A percentile compares a stretch with the other conserved stretches of the same genome.
phyloP scores from a whole-genome alignment of 2,797 vertebrate genomes.

The Cyclopterus lumpus region DNA sequence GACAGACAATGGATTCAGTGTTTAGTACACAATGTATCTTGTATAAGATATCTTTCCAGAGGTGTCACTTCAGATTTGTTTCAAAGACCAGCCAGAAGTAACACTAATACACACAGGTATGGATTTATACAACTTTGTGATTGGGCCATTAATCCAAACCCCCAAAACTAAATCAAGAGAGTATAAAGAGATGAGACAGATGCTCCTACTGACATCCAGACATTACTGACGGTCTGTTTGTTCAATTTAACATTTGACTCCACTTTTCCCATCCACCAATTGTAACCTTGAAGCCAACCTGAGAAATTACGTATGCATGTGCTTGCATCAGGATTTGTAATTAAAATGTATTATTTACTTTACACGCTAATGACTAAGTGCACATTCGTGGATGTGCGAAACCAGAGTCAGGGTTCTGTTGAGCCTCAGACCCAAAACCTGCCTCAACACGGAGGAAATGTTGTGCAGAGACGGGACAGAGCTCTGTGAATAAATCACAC shows the following conservation, averaged over 20 bases:
- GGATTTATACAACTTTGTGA: too few species aligned
- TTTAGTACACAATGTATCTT: too few species aligned
- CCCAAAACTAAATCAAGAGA: too few species aligned
- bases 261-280: neutral
- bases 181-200: neutral
- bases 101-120: too few species aligned
- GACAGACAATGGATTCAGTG: too few species aligned
- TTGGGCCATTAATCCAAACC: too few species aligned
- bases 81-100: too few species aligned
- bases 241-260: neutral
- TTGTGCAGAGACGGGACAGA: neutral
- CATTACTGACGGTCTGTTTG: neutral
- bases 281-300: neutral
- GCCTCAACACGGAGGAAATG: neutral
- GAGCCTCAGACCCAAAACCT: constrained; percentile 12
- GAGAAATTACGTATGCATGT: neutral
- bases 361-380: neutral
- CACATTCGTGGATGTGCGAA: neutral
- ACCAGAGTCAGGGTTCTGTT: neutral
- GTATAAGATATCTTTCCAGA: too few species aligned
- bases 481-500: neutral
- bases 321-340: neutral
- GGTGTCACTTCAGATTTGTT: too few species aligned
- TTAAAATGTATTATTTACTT: neutral
- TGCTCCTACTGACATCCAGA: neutral